Percentiles rank a stretch among this genome's conserved stretches.
phyloP scores from a whole-genome alignment of 2,797 vertebrate genomes.

The Etheostoma perlongum region DNA sequence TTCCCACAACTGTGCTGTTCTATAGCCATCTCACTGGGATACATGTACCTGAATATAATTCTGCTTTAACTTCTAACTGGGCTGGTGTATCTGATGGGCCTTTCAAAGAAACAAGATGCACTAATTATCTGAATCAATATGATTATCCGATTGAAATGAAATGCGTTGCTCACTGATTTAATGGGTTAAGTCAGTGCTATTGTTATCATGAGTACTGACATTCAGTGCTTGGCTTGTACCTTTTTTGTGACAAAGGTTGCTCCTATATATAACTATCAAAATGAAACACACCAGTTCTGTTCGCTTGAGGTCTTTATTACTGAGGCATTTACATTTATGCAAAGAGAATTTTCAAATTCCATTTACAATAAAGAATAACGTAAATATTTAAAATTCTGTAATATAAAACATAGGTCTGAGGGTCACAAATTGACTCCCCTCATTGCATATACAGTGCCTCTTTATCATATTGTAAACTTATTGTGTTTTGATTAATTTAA shows the following conservation, averaged over 20 bases:
- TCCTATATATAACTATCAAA: constrained; percentile 51
- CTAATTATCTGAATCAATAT: constrained; percentile 40
- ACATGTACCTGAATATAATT: constrained; percentile 23
- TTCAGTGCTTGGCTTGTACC: constrained; percentile 51
- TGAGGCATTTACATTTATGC: constrained; percentile 1
- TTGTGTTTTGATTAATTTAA: constrained; percentile 89
- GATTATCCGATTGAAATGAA: constrained; percentile 48
- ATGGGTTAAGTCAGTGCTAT: constrained; percentile 60
- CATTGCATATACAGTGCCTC: constrained; percentile 70
- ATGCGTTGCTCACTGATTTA: constrained; percentile 47
- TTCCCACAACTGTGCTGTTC: constrained; percentile 8
- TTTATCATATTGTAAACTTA: constrained; percentile 86
- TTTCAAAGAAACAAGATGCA: constrained; percentile 36
- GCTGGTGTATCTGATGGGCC: constrained; percentile 5
- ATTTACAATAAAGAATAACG: background rate
- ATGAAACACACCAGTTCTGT: constrained; percentile 32
- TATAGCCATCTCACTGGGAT: constrained; percentile 21
- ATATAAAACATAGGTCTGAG: constrained; percentile 43
- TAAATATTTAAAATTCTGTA: constrained; percentile 42
- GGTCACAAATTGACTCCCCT: constrained; percentile 73
- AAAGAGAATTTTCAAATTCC: constrained; percentile 30
- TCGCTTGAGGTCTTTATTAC: constrained; percentile 15
- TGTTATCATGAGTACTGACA: constrained; percentile 59
- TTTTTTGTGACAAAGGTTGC: constrained; percentile 55
- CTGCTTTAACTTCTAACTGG: constrained; percentile 22